Evolutionary conservation across 2,888 invertebrate species (phyloP).

Genomic region (Xanthia icteritia): DNA sequence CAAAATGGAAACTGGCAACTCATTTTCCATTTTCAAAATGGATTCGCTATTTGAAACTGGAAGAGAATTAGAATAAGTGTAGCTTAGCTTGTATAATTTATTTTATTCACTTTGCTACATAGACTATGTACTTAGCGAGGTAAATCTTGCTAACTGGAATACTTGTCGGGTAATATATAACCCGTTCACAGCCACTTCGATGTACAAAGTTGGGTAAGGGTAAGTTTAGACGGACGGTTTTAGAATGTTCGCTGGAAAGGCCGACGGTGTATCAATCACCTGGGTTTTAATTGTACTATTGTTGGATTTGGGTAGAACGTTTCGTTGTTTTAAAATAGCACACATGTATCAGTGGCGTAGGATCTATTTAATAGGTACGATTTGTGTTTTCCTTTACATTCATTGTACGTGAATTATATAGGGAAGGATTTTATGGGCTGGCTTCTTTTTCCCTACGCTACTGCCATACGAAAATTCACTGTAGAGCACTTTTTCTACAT

Average conservation of each 20-base stretch:
- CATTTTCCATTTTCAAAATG: conserved; percentile 35
- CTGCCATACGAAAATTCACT: no score
- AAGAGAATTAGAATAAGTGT: conserved; percentile 26
- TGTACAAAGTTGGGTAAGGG: conserved; percentile 55
- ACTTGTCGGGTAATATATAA: conserved; percentile 59
- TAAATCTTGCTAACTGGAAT: conserved; percentile 61
- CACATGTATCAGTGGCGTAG: neutral
- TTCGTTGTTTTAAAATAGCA: conserved; percentile 13
- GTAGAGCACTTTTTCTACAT: no score
- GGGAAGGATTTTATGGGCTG: neutral
- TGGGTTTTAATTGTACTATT: conserved; percentile 47
- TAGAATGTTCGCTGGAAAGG: conserved; percentile 24
- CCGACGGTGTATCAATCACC: conserved; percentile 50
- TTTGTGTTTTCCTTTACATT: neutral
- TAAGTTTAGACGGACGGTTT: conserved; percentile 45
- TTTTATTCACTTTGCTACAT: conserved; percentile 55
- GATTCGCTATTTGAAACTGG: conserved; percentile 4
- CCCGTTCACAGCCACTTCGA: conserved; percentile 53
- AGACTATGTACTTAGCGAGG: conserved; percentile 54
- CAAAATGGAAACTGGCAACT: conserved; percentile 42
- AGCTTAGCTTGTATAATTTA: conserved; percentile 51
- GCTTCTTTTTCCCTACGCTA: neutral
- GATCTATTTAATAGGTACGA: neutral
- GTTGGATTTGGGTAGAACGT: conserved; percentile 16
- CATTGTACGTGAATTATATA: conserved; percentile 8